Conservation (phyloP, 2,797 vertebrate genomes). For the Mormyrus proboscirostris region DNA sequence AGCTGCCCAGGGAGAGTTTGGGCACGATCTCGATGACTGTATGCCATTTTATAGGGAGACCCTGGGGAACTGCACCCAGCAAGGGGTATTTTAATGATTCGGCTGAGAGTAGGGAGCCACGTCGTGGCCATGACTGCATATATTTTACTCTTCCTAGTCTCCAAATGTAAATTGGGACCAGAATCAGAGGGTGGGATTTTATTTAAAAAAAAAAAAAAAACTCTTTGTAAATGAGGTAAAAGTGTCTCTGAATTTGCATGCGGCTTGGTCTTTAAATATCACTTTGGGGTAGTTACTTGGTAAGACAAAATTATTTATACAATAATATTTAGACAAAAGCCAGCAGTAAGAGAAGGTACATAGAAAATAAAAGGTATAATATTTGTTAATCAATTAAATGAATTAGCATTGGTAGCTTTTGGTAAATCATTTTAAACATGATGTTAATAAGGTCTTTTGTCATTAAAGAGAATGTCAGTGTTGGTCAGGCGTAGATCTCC, state of each 20-base stretch:
- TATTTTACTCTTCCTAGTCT: neutral
- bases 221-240: neutral
- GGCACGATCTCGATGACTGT: neutral
- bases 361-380: neutral
- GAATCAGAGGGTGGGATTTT: neutral
- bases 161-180: neutral
- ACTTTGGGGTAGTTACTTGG: neutral
- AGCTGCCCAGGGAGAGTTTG: neutral
- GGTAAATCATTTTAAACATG: neutral
- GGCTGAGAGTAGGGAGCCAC: neutral
- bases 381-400: neutral
- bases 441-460: neutral
- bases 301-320: neutral
- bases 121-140: neutral
- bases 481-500: neutral
- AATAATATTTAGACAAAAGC: neutral
- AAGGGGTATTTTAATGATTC: neutral
- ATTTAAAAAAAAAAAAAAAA: neutral
- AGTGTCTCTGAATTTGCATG: neutral
- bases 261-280: neutral
- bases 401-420: neutral
- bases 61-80: neutral
- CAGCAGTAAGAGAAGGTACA: neutral
- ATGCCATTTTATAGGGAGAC: neutral
- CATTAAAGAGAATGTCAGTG: neutral